A percentile compares a stretch with the other conserved stretches of the same genome.
Conservation (phyloP, 2,113 vertebrate genomes). For the Chaetodon auriga region DNA sequence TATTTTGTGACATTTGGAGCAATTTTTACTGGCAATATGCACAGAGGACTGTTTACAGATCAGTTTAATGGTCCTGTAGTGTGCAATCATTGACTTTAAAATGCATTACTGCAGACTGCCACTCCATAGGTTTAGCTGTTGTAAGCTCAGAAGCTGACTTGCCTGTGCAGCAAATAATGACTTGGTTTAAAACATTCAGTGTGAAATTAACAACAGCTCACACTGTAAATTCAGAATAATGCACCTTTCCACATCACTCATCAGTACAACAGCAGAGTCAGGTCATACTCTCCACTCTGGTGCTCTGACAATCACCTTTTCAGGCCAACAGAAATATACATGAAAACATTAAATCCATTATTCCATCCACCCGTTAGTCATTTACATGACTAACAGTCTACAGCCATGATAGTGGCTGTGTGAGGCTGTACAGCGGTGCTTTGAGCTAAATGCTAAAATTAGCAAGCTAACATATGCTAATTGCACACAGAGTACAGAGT, state of each 20-base stretch:
- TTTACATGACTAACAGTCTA: too few relatives aligned
- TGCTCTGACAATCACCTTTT: not conserved
- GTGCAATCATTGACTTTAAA: not conserved
- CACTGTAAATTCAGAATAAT: not conserved
- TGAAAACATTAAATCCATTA: too few relatives aligned
- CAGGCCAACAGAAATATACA: too few relatives aligned
- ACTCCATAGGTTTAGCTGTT: not conserved
- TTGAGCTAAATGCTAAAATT: too few relatives aligned
- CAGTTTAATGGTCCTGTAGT: not conserved
- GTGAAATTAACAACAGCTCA: not conserved
- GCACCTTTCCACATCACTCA: not conserved
- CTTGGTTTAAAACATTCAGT: not conserved
- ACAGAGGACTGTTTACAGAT: not conserved
- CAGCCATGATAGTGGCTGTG: too few relatives aligned
- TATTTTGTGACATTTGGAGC: not conserved
- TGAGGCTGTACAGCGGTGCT: too few relatives aligned
- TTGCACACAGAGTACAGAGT: not conserved
- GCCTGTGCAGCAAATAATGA: not conserved
- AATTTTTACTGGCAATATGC: not conserved
- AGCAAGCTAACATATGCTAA: too few relatives aligned
- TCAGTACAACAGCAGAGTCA: not conserved
- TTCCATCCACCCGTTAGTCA: too few relatives aligned
- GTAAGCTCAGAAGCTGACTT: not conserved
- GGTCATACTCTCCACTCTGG: too few relatives aligned
- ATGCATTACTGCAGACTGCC: not conserved